These are phyloP conservation scores for Pogona vitticeps DNA, from an alignment of 2,113 vertebrate species.

Conservation along the genomic window DNA sequence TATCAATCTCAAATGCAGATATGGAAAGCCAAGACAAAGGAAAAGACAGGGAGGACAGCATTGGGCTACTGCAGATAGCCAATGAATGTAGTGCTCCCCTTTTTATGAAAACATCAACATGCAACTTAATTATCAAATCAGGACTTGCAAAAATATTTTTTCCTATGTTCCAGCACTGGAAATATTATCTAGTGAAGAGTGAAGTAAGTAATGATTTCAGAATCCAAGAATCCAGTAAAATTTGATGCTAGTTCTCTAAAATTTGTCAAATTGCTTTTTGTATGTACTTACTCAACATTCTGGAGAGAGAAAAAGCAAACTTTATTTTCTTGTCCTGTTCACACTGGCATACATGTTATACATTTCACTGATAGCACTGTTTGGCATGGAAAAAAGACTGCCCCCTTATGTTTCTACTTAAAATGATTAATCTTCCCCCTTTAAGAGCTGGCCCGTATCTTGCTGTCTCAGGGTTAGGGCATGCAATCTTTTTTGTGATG, in stretches of 20 bases:
- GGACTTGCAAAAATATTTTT: slow-evolving; percentile 18
- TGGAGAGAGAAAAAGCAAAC: not conserved
- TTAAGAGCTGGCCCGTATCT: too few species aligned
- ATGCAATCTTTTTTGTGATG: too few species aligned
- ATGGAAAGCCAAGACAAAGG: not conserved
- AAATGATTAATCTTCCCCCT: too few species aligned
- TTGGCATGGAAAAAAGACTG: too few species aligned
- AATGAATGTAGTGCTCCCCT: not conserved
- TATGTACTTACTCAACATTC: not conserved
- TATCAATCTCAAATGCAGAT: not conserved
- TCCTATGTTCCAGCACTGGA: not conserved
- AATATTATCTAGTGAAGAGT: not conserved
- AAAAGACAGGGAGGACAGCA: not conserved
- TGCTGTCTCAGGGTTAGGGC: too few species aligned
- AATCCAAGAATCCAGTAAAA: not conserved
- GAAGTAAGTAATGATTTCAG: not conserved
- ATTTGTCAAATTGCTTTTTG: not conserved
- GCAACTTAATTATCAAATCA: not conserved
- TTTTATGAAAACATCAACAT: not conserved
- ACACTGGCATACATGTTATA: too few species aligned
- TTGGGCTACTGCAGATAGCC: not conserved
- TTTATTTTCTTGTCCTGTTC: not conserved
- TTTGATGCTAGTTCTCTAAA: not conserved
- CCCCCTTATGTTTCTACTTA: too few species aligned
- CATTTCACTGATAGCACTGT: too few species aligned